Evolutionary conservation across 2,888 invertebrate genomes (phyloP).

Genomic region (Noctua janthina): DNA sequence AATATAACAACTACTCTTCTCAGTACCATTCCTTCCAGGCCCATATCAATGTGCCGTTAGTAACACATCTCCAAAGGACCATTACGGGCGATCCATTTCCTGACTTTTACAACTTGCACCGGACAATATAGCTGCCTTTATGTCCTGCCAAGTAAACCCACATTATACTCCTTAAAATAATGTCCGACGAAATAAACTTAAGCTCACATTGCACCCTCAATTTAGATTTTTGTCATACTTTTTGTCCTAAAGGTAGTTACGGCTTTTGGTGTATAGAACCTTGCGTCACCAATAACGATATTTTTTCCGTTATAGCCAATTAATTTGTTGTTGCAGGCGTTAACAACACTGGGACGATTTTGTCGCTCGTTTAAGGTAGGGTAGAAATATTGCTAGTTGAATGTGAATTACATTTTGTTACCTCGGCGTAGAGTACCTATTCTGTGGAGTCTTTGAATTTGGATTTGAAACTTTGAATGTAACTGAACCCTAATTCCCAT

Average conservation of each 20-base stretch:
- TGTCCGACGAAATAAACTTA: slow-evolving; percentile 32
- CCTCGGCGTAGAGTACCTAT: slow-evolving; percentile 4
- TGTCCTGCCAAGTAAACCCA: slow-evolving; percentile 40
- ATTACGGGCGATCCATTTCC: slow-evolving; percentile 55
- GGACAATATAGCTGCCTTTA: slow-evolving; percentile 54
- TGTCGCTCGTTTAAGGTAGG: slow-evolving; percentile 63
- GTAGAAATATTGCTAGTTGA: slow-evolving; percentile 57
- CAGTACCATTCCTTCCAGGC: neutral
- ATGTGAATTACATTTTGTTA: slow-evolving; percentile 54
- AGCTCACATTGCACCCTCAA: slow-evolving; percentile 53
- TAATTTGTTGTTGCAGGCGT: slow-evolving; percentile 79
- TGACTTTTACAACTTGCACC: slow-evolving; percentile 54
- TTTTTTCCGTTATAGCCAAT: slow-evolving; percentile 81
- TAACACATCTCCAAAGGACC: slow-evolving; percentile 48
- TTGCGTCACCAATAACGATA: slow-evolving; percentile 77
- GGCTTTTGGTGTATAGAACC: slow-evolving; percentile 57
- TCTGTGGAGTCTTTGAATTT: neutral
- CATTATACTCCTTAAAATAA: slow-evolving; percentile 44
- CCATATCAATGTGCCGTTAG: slow-evolving; percentile 36
- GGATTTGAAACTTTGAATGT: neutral
- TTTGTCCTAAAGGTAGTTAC: slow-evolving; percentile 55
- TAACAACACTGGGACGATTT: slow-evolving; percentile 69
- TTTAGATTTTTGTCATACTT: slow-evolving; percentile 55
- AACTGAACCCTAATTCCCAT: neutral
- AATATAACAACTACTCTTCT: slow-evolving; percentile 2